Evolutionary conservation across 2,113 vertebrate genomes (phyloP).

Genomic region (Chauna torquata): DNA sequence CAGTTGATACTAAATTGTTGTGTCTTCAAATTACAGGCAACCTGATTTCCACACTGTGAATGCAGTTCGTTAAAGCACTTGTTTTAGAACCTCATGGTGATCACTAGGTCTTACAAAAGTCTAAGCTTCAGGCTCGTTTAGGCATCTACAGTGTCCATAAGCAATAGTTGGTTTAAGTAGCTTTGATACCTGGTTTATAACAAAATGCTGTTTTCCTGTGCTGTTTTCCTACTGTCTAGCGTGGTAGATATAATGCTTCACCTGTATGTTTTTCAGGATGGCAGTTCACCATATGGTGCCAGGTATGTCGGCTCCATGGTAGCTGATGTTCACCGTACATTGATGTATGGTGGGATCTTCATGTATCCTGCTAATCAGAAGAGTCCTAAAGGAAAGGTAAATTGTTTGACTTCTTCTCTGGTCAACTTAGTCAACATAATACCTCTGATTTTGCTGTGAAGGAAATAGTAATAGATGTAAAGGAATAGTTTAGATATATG

Average conservation of each 20-base stretch:
- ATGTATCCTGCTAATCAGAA: constrained; percentile 95
- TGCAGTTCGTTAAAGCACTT: background rate
- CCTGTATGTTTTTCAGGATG: constrained; percentile 78
- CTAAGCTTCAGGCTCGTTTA: background rate
- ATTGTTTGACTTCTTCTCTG: background rate
- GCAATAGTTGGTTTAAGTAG: background rate
- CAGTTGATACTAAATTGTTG: background rate
- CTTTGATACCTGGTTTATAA: background rate
- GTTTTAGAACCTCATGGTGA: fast-evolving
- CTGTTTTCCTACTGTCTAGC: background rate
- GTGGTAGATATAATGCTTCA: background rate
- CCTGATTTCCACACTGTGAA: background rate
- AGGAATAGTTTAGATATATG: background rate
- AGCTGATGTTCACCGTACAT: constrained; percentile 94
- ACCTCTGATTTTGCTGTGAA: background rate
- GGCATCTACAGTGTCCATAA: background rate
- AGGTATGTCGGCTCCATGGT: constrained; percentile 98
- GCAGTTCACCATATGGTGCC: constrained; percentile 87
- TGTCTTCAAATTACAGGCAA: background rate
- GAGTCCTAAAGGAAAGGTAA: constrained; percentile 96
- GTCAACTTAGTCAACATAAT: constrained; percentile 57
- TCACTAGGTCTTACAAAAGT: background rate
- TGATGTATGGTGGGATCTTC: constrained; percentile 96
- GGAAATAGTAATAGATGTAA: background rate
- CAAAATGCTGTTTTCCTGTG: background rate